Evolutionary conservation across 2,888 invertebrate genomes (phyloP).

Genomic region (Spicauda simplicius): DNA sequence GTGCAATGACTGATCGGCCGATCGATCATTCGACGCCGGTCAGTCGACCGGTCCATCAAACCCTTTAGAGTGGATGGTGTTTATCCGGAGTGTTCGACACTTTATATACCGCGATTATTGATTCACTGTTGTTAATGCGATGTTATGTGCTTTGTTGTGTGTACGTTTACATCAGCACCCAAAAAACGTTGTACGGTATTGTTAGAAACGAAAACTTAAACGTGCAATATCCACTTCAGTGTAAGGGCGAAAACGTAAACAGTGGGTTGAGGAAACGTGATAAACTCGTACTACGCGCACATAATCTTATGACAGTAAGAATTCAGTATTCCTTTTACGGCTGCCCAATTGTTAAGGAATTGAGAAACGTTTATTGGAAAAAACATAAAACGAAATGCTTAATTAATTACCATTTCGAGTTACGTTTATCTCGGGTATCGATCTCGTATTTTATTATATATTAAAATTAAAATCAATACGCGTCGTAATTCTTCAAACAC

Average conservation of each 20-base stretch:
- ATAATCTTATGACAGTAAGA: no score
- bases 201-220: no score
- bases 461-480: slow-evolving; percentile 8
- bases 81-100: slow-evolving; percentile 13
- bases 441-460: slow-evolving; percentile 1
- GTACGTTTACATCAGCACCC: background rate
- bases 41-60: slow-evolving; percentile 31
- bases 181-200: no score
- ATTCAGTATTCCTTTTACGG: no score
- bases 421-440: background rate
- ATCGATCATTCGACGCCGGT: slow-evolving; percentile 32
- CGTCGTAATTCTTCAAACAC: slow-evolving; percentile 10
- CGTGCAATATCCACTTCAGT: no score
- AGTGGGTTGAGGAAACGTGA: no score
- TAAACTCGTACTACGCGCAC: no score
- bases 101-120: background rate
- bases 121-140: background rate
- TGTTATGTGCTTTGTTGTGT: background rate
- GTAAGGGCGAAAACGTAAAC: no score
- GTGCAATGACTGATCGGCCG: slow-evolving; percentile 21
- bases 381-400: background rate
- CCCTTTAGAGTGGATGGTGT: slow-evolving; percentile 34
- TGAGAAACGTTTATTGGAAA: no score
- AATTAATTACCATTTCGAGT: background rate
- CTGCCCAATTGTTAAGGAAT: no score